Evolutionary conservation across 2,888 invertebrate species (phyloP).

Genomic region (Ecliptopera silaceata): DNA sequence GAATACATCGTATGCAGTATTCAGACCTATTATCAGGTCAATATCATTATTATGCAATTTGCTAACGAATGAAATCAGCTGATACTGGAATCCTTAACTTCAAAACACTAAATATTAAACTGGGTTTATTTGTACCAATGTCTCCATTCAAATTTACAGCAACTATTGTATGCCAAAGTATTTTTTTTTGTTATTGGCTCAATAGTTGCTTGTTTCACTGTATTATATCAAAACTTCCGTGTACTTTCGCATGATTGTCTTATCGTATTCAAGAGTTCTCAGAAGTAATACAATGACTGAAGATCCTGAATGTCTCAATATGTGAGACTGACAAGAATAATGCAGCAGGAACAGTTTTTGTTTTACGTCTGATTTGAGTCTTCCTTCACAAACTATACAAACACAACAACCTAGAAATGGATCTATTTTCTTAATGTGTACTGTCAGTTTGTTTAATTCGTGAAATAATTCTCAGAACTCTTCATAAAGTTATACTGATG

Average conservation of each 20-base stretch:
- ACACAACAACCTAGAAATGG: neutral
- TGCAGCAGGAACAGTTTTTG: conserved; percentile 1
- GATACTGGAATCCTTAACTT: neutral
- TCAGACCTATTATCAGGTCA: neutral
- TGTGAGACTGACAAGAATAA: neutral
- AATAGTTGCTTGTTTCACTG: conserved; percentile 8
- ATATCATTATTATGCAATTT: neutral
- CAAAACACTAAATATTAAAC: neutral
- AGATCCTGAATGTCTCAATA: neutral
- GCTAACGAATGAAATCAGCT: conserved; percentile 4
- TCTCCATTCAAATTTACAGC: conserved; percentile 7
- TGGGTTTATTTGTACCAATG: conserved; percentile 17
- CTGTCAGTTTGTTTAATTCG: neutral
- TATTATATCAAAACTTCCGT: conserved; percentile 7
- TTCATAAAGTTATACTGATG: neutral
- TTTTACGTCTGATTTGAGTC: conserved; percentile 8
- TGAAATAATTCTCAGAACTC: neutral
- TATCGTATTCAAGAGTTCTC: conserved; percentile 9
- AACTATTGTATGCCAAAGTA: conserved; percentile 5
- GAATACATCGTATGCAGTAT: conserved; percentile 6
- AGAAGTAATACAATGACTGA: conserved; percentile 20
- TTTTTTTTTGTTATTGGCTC: neutral
- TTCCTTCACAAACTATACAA: neutral
- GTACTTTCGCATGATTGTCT: neutral
- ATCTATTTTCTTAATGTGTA: too few relatives aligned